Conservation (phyloP, 2,113 vertebrate genomes). For the Rhinoptilus africanus region DNA sequence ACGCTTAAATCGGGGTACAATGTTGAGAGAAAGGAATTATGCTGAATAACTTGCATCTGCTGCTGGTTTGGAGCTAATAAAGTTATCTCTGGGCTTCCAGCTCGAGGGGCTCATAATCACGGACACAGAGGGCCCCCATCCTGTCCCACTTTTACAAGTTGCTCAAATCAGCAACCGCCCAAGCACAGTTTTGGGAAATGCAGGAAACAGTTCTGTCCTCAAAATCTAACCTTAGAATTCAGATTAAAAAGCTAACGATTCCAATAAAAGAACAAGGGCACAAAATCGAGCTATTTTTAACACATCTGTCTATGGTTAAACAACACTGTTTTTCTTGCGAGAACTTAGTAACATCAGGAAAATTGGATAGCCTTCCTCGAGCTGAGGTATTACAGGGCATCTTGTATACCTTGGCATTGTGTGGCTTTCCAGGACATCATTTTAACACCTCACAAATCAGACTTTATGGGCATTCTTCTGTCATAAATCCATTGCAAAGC, state of each 20-base stretch:
- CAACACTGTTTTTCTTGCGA: constrained; percentile 23
- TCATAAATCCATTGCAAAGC: constrained; percentile 21
- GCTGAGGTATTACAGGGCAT: constrained; percentile 41
- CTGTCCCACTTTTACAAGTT: background rate
- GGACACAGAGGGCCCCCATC: no score
- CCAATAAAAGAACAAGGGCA: background rate
- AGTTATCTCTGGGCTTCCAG: background rate
- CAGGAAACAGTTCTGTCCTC: background rate
- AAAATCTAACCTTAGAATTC: background rate
- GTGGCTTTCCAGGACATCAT: constrained; percentile 48
- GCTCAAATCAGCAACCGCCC: background rate
- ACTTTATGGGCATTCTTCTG: constrained; percentile 47
- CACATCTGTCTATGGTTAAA: constrained; percentile 14
- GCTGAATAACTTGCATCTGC: background rate
- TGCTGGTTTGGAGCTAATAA: background rate
- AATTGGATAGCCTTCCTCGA: background rate
- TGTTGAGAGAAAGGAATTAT: background rate
- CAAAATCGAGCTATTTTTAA: background rate
- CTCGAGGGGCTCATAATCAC: background rate
- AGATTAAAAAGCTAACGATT: background rate
- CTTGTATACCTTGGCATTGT: constrained; percentile 55
- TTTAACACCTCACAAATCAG: constrained; percentile 67
- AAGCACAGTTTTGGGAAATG: background rate
- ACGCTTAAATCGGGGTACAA: background rate
- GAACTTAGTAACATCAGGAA: constrained; percentile 31